Percentiles rank a stretch among this genome's conserved stretches.
phyloP scores from a whole-genome alignment of 2,888 invertebrate species.

The Eupithecia exiguata region DNA sequence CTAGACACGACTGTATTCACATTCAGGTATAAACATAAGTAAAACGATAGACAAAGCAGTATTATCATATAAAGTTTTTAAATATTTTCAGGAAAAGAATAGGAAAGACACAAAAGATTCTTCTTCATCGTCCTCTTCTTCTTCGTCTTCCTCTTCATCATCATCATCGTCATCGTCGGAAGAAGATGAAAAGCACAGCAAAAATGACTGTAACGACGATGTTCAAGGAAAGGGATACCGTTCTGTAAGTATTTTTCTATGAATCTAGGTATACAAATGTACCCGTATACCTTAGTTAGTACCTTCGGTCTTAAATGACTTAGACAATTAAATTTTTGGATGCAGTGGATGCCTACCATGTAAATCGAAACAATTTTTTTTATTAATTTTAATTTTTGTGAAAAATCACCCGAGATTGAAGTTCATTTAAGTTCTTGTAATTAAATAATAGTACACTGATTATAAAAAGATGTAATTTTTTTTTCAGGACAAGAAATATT shows the following conservation, averaged over 20 bases:
- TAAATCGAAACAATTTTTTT: background rate
- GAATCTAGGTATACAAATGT: background rate
- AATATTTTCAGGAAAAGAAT: constrained; percentile 50
- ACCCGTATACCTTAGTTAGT: too few species aligned
- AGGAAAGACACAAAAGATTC: too few species aligned
- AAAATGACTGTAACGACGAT: constrained; percentile 38
- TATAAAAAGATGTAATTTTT: too few species aligned
- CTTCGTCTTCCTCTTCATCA: constrained; percentile 53
- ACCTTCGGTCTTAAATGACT: too few species aligned
- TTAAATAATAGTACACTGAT: too few species aligned
- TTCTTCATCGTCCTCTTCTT: constrained; percentile 63
- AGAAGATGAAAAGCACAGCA: constrained; percentile 53
- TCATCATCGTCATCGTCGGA: constrained; percentile 63
- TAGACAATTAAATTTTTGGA: too few species aligned
- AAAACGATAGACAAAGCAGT: background rate
- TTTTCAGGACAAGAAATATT: constrained; percentile 67
- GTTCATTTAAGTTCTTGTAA: too few species aligned
- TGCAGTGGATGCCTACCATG: background rate
- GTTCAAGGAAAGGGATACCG: constrained; percentile 12
- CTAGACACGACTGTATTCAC: background rate
- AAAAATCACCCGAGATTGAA: too few species aligned
- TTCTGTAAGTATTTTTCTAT: background rate
- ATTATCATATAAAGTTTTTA: background rate
- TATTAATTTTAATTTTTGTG: background rate
- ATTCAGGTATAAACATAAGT: background rate